Conservation (phyloP, 2,113 vertebrate genomes). For the Falco punctatus region DNA sequence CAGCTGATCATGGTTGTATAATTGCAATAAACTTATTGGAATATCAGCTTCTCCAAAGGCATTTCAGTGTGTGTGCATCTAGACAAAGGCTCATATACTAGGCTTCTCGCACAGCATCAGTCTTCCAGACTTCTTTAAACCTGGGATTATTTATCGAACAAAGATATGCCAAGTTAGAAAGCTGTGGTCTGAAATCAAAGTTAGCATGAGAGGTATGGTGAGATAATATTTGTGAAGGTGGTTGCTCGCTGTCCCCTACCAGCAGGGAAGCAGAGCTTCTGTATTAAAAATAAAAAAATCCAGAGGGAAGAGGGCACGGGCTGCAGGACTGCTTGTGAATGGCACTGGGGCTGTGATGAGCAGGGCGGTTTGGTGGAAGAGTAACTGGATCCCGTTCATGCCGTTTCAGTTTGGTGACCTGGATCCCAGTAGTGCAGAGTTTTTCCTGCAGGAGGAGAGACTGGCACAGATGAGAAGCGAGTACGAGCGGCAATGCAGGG, state of each 20-base stretch:
- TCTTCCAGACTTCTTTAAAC: not conserved
- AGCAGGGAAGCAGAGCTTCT: not conserved
- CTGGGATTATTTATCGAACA: not conserved
- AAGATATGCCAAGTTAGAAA: not conserved
- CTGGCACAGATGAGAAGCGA: slow-evolving; percentile 82
- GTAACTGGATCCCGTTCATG: not conserved
- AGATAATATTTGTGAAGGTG: not conserved
- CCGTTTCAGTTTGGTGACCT: slow-evolving; percentile 88
- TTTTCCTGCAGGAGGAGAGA: slow-evolving; percentile 90
- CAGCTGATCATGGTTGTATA: not conserved
- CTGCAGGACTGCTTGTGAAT: not conserved
- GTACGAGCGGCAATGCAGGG: slow-evolving; percentile 90
- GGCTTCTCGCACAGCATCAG: not conserved
- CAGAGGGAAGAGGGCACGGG: not conserved
- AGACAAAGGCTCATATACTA: fast-evolving
- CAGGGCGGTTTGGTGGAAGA: not conserved
- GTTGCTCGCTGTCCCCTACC: not conserved
- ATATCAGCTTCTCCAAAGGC: not conserved
- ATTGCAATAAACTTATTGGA: not conserved
- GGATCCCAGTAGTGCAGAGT: slow-evolving; percentile 87
- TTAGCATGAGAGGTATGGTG: not conserved
- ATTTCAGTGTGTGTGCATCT: not conserved
- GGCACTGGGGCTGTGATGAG: not conserved
- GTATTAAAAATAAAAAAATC: not conserved
- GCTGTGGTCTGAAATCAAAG: not conserved